A percentile compares a stretch with the other conserved stretches of the same genome.
Conservation (phyloP, 2,797 vertebrate species). For the Uromys caudimaculatus region DNA sequence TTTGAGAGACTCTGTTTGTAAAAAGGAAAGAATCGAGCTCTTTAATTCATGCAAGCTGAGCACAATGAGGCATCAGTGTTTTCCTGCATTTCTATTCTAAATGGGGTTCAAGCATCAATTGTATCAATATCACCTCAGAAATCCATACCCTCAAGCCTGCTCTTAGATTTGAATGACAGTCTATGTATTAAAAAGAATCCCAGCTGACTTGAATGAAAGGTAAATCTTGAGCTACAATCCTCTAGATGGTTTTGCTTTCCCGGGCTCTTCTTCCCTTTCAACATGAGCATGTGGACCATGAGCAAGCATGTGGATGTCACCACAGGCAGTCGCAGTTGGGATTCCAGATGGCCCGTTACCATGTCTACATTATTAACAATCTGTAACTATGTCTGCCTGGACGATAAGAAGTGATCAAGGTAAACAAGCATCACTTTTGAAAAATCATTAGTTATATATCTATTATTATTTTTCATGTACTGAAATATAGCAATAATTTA, state of each 20-base stretch:
- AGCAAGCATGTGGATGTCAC: neutral
- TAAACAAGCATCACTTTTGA: neutral
- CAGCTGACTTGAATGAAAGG: neutral
- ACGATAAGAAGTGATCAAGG: neutral
- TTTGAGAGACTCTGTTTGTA: neutral
- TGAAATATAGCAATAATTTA: neutral
- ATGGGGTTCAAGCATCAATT: neutral
- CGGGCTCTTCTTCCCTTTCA: rapidly evolving
- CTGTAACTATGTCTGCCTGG: constrained; percentile 4
- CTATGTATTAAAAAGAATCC: neutral
- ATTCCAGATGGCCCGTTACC: constrained; percentile 25
- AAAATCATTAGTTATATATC: constrained; percentile 8
- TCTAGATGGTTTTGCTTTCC: neutral
- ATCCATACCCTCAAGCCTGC: neutral
- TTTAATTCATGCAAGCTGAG: neutral
- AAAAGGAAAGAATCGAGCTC: neutral
- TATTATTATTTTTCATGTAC: neutral
- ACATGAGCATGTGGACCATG: neutral
- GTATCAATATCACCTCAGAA: neutral
- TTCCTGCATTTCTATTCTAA: neutral
- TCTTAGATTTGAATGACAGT: neutral
- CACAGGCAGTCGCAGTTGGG: neutral
- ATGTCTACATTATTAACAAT: constrained; percentile 40
- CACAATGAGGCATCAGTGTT: neutral
- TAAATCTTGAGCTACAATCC: neutral